Evolutionary conservation across 2,797 vertebrate species (phyloP), one percentile per base, ranked within the genome.

Genomic region (Emydoidea blandingii): DNA sequence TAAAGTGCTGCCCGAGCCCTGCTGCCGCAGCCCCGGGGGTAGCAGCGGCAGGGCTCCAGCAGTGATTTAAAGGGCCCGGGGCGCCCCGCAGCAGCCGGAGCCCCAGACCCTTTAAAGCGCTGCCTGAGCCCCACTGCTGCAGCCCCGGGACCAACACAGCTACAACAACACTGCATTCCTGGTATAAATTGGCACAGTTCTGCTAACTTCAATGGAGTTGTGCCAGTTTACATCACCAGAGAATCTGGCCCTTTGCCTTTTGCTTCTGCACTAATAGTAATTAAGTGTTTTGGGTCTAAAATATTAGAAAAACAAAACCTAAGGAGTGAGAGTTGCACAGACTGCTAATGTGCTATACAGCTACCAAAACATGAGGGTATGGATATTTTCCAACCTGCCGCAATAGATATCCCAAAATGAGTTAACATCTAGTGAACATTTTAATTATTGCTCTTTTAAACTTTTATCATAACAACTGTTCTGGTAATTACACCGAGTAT

Each of bases 171-270:
- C 34, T 72, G n/a, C 65, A 68, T 68, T 68, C 19, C 10, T 31
- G 16, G 91, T 93, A 59, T 25, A 72, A 83, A 41, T 16, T 52
- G 8, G 56, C 74, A 78, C 74, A 47, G 44, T 14, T 15, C 59
- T 97, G 79, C 91, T 90, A 89, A 93, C 84, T 95, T 84, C 80
- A 95, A 52, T 65, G 74, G 59, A 92, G 93, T 81, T 44, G 47
- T 90, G 27, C n/a, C 1, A 78, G 87, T 95, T 95, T 88, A 86
- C 19, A 52, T 52, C 83, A 86, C 11, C 56, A 95, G 89, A 86
- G 83, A 89, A 96, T 49, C 6, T 94, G 21, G 23, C 37, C 34
- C n/a, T 85, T 90, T 78, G 31, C 44, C 31, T 18, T n/a, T 84
- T 87, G 68, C 86, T 89, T 94, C 62, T 87, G n/a, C 49, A 23